Base-by-base conservation (phyloP, 2,888 invertebrate genomes). In the Drosophila kambysellisi region DNA sequence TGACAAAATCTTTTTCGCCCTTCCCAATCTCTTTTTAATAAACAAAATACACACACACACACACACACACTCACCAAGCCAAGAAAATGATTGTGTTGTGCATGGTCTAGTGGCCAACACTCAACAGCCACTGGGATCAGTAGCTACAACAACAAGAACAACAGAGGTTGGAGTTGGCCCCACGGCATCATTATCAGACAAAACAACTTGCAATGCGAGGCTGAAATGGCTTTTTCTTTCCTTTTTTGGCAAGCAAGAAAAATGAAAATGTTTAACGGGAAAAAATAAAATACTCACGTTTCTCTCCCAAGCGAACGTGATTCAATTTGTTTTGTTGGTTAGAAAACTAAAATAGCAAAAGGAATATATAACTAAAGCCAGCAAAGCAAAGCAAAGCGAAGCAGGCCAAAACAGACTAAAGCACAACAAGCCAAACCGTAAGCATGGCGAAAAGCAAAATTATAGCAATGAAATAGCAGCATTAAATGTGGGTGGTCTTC, bases 271-370 rank as follows among this genome's bases (percentile, higher is more conserved):
- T 85, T 81, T 81, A 82, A 85, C 88, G 90, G 82, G 81, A 82
- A 91, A 89, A 91, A 89, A 86, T 88, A 90, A 91, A 91, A 87
- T 83, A 85, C 89, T 89, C 91, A 90, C 91, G 91, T 91, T 91
- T 81, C 80, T 73, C 77, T 82, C 81, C 81, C 79, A 74, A 62
- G 87, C 90, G 91, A 87, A 91, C 91, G 90, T 90, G 90, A 90
- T 90, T 90, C 91, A 91, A 90, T 90, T 90, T 90, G 89, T 88
- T 89, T 91, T 87, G 87, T 87, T 83, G 87, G 90, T 86, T 88
- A 83, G 87, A 82, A 87, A 89, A 90, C 90, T 90, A 86, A 88
- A 89, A 85, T 83, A 79, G 83, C 86, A 88, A 78, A 80, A 74
- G 68, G 67, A 69, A 68, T 64, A 79, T 74, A 79, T 73, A 76